Conservation (phyloP, 2,797 vertebrate genomes). For the Notamacropus eugenii region DNA sequence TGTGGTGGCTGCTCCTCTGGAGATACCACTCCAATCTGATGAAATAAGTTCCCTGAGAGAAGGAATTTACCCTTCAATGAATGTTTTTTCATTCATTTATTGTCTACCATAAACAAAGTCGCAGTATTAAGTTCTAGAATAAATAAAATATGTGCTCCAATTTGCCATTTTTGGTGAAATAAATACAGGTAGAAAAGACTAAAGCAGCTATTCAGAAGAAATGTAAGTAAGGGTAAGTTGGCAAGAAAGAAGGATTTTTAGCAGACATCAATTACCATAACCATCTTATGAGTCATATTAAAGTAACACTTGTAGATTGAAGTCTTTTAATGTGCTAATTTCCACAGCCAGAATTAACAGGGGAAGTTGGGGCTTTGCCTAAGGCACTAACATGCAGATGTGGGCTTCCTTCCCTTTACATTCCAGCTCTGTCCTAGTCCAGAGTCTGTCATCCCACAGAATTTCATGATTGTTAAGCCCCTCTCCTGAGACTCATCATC, state of each 20-base stretch:
- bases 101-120: background rate
- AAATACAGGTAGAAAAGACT: conserved; percentile 52
- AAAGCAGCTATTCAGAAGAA: conserved; percentile 46
- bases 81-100: background rate
- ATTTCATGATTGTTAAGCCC: background rate
- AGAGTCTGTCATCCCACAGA: background rate
- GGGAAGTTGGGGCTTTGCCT: background rate
- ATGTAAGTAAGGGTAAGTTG: conserved; percentile 57
- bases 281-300: background rate
- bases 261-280: conserved; percentile 37
- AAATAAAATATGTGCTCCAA: conserved; percentile 29
- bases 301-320: background rate
- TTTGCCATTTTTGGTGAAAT: conserved; percentile 46
- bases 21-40: background rate
- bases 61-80: background rate
- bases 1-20: background rate
- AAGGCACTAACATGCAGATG: background rate
- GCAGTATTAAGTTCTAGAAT: background rate
- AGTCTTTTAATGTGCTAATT: background rate
- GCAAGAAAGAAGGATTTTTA: conserved; percentile 35
- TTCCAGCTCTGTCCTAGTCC: background rate
- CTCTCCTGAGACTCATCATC: background rate
- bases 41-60: background rate
- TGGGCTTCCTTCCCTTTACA: background rate
- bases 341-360: background rate